Conservation (phyloP, 2,113 vertebrate species). For the Candoia aspera region DNA sequence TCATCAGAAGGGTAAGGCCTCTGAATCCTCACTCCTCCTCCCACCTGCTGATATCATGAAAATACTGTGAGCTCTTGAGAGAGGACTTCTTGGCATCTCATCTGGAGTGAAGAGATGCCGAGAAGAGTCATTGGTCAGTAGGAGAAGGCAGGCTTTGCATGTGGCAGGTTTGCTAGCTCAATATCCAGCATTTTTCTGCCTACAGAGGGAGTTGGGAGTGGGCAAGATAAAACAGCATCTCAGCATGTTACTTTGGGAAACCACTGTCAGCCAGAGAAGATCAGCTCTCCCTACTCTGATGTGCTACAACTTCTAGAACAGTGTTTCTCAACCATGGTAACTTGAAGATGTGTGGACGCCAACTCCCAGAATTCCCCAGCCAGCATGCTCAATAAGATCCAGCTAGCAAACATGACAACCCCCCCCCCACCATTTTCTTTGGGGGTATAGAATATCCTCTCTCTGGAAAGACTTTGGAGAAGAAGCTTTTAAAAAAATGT, state of each 20-base stretch:
- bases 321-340: no score
- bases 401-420: not conserved
- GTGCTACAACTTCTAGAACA: not conserved
- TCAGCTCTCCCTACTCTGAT: not conserved
- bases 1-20: not conserved
- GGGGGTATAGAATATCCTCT: not conserved
- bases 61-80: not conserved
- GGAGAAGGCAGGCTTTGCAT: not conserved
- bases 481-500: not conserved
- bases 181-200: not conserved
- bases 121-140: no score
- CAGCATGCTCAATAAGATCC: not conserved
- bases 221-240: not conserved
- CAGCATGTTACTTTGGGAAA: not conserved
- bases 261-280: not conserved
- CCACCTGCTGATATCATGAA: not conserved
- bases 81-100: not conserved
- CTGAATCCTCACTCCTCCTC: not conserved
- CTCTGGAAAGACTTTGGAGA: not conserved
- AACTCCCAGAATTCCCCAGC: no score
- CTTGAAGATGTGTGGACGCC: no score
- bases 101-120: not conserved
- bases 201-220: not conserved
- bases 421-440: not conserved
- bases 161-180: not conserved